Evolutionary conservation across 2,888 invertebrate genomes (phyloP), one percentile per base, ranked within the genome.

Genomic region (Standfussiana lucernea): DNA sequence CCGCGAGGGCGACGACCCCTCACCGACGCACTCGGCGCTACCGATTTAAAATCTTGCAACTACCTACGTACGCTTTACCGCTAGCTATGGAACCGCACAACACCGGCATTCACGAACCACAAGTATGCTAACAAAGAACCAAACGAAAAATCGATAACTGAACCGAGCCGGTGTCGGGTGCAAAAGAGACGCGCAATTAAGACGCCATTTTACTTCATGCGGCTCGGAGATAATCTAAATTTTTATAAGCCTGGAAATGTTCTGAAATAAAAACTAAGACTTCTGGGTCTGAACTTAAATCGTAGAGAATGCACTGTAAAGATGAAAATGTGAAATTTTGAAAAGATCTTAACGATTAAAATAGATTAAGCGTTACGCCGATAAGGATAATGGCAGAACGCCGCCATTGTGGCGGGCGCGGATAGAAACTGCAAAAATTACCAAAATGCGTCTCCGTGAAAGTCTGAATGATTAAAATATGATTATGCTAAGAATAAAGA

Each of bases 161-260:
- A 92, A 93, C 94, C 93, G 92, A 92, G 92, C 94, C 94, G 93
- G 93, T 93, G 94, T 93, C 93, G 94, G 93, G 94, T 93, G 94
- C 94, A 91, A 92, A 92, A 93, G 92, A 93, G 95, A 95, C 95
- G 95, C 95, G 95, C 95, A 93, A 93, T 92, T 93, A 89, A 88
- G 96, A 95, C 97, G 97, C 97, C 97, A 96, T 96, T 97, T 96
- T 96, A 95, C 94, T 93, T 95, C 95, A 93, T 95, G 95, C 96
- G 96, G 94, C 96, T 92, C 94, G 91, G 89, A 90, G 91, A 92
- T 93, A 90, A 90, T 91, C 92, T 92, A 92, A 83, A 93, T 92
- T 93, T 93, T 80, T 91, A 84, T 85, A 90, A 92, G 91, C 93
- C 94, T 93, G 94, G 91, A 88, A 88, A 93, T 93, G 91, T 92